Evolutionary conservation across 2,888 invertebrate species (phyloP).

Genomic region (Metellina segmentata): DNA sequence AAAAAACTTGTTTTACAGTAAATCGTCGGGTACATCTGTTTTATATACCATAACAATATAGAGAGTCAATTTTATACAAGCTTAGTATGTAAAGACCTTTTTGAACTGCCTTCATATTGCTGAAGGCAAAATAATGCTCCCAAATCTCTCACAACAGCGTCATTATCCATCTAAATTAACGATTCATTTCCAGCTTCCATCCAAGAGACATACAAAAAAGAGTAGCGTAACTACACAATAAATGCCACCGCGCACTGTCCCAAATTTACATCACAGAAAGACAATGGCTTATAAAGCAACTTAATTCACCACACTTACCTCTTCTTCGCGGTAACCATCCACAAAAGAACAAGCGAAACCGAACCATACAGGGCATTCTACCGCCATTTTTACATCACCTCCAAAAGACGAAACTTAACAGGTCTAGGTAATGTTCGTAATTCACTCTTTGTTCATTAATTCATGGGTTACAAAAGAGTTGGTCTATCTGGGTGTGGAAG

Average conservation of each 20-base stretch:
- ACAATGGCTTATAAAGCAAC: neutral
- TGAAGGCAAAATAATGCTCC: neutral
- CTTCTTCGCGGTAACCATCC: neutral
- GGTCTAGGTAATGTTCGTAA: neutral
- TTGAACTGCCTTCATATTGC: too few relatives aligned
- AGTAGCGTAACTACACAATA: neutral
- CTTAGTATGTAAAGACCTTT: too few relatives aligned
- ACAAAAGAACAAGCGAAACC: neutral
- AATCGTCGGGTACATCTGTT: neutral
- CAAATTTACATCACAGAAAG: neutral
- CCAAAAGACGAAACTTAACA: neutral
- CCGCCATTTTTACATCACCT: neutral
- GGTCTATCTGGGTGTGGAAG: neutral
- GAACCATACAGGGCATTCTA: neutral
- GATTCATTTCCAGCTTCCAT: neutral
- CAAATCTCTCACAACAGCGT: neutral
- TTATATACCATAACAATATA: neutral
- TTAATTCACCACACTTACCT: slow-evolving; percentile 7
- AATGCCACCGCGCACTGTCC: neutral
- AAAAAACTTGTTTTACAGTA: neutral
- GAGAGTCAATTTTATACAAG: too few relatives aligned
- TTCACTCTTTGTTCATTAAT: neutral
- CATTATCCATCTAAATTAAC: neutral
- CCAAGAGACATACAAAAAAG: neutral
- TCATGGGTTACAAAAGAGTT: neutral